Evolutionary conservation across 2,797 vertebrate species (phyloP), one percentile per base, ranked within the genome.

Genomic region (Intellagama lesueurii): DNA sequence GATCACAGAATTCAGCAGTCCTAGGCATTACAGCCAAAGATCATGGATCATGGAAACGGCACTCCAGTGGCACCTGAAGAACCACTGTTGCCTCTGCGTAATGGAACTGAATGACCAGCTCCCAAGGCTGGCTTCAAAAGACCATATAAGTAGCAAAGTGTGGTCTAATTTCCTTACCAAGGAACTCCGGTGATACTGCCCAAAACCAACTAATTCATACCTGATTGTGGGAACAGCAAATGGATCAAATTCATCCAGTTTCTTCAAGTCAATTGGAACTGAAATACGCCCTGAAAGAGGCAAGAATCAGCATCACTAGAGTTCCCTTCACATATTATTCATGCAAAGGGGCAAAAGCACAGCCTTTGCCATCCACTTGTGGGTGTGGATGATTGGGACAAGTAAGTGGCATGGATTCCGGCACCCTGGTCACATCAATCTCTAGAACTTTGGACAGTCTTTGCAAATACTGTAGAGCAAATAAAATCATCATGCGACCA

Each of bases 211-310:
- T 0, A 24, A n/a, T 49, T 7, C 8, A 8, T 87, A 99, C 99
- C 97, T 98, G 96, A 99, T 98, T 35, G 98, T 99, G 91, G 99
- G 99, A 30, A 99, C 98, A 16, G 97, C 91, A 3, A 99, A 99
- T 0, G 99, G 99, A 95, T 99, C 97, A 90, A 99, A 99, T 17
- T 91, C 94, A 28, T 99, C 98, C 40, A 99, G 87, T 28, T 95
- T 97, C 93, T 96, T 97, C 76, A 98, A 77, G 92, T 99, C 98
- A 87, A 99, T 98, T 14, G 99, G 99, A 90, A 99, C 98, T 6
- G 98, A 99, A 89, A 99, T 96, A 8, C 98, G 98, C 8, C 99
- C 99, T 99, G 91, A 3, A 82, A 92, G 88, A 92, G 82, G 30
- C 75, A 92, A 87, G 91, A 92, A 11, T 32, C 12, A 30, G 30